phyloP scores from a whole-genome alignment of 2,888 invertebrate genomes.

The Perizoma affinitatum region DNA sequence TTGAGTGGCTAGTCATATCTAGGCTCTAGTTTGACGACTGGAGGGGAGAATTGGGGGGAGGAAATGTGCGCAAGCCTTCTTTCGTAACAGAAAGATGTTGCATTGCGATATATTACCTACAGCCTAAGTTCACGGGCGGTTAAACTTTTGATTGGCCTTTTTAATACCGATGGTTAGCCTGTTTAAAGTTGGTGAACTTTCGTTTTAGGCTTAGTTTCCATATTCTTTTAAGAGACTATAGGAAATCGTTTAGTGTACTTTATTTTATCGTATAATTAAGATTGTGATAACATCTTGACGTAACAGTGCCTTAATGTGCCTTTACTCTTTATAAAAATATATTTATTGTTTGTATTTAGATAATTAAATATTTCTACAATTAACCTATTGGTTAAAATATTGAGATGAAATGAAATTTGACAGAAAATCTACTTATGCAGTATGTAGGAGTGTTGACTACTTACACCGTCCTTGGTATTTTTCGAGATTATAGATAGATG shows the following conservation, averaged over 20 bases:
- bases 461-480: slow-evolving; percentile 84
- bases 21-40: slow-evolving; percentile 7
- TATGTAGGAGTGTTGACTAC: slow-evolving; percentile 73
- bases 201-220: slow-evolving; percentile 47
- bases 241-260: slow-evolving; percentile 63
- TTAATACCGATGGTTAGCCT: no score
- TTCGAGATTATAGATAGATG: slow-evolving; percentile 80
- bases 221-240: slow-evolving; percentile 74
- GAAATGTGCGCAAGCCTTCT: slow-evolving; percentile 64
- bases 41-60: slow-evolving; percentile 24
- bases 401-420: slow-evolving; percentile 65
- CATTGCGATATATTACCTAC: slow-evolving; percentile 53
- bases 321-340: slow-evolving; percentile 67
- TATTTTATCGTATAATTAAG: slow-evolving; percentile 64
- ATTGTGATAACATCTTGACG: slow-evolving; percentile 82
- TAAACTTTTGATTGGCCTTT: no score
- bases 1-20: slow-evolving; percentile 57
- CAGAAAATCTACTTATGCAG: slow-evolving; percentile 70
- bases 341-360: slow-evolving; percentile 80
- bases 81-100: slow-evolving; percentile 69
- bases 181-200: no score
- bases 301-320: slow-evolving; percentile 83
- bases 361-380: slow-evolving; percentile 73
- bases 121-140: not conserved
- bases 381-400: slow-evolving; percentile 65